Percentiles rank a stretch among this genome's conserved stretches.
Conservation (phyloP, 2,888 invertebrate species). For the Zonitis immaculata region DNA sequence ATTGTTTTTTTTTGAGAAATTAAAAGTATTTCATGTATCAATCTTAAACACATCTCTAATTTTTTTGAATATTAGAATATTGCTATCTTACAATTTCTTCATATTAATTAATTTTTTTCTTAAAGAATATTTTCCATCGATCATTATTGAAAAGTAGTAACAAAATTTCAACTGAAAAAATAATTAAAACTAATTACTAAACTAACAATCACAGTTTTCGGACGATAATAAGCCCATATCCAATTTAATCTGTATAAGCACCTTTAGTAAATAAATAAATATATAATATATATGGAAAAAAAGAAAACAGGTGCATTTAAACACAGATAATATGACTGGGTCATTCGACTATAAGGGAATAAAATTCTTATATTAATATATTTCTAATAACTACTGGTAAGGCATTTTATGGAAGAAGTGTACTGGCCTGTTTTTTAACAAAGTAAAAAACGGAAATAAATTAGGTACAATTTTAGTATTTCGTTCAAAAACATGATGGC, state of each 20-base stretch:
- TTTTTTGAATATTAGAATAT: background rate
- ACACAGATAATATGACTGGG: slow-evolving; percentile 5
- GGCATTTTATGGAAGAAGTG: background rate
- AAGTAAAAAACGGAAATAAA: background rate
- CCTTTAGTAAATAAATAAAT: slow-evolving; percentile 21
- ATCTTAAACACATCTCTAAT: no score
- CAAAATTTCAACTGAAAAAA: slow-evolving; percentile 8
- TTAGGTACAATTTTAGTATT: background rate
- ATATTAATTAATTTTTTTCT: background rate
- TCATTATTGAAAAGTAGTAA: background rate
- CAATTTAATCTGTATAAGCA: slow-evolving; percentile 30
- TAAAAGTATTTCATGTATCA: no score
- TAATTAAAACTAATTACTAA: slow-evolving; percentile 24
- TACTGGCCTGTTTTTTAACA: background rate
- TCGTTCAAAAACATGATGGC: slow-evolving; percentile 6
- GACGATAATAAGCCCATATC: slow-evolving; percentile 28
- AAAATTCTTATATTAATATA: background rate
- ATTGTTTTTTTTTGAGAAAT: no score
- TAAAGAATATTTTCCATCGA: background rate
- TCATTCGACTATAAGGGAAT: background rate
- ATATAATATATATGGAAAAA: no score
- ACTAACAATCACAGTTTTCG: slow-evolving; percentile 34
- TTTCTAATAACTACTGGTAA: slow-evolving; percentile 1
- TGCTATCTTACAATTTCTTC: background rate
- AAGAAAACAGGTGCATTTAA: slow-evolving; percentile 9